Conservation (phyloP, 2,888 invertebrate genomes). For the Ectobius pallidus region DNA sequence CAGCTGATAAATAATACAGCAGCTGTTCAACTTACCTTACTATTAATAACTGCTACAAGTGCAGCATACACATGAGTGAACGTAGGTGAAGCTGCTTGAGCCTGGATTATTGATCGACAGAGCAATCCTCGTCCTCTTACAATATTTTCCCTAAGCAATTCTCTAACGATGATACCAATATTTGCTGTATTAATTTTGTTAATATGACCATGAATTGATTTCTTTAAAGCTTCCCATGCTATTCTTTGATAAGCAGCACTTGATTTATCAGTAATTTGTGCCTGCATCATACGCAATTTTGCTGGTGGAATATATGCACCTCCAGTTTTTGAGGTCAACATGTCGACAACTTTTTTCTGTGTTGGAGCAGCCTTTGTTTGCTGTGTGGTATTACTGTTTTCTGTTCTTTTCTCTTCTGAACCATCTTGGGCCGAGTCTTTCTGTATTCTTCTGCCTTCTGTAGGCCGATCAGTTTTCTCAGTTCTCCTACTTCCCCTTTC, state of each 20-base stretch:
- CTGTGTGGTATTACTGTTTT: not conserved
- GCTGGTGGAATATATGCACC: slow-evolving; percentile 99
- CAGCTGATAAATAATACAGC: no score
- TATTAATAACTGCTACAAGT: slow-evolving; percentile 93
- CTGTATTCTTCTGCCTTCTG: no score
- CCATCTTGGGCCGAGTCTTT: not conserved
- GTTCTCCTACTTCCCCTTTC: not conserved
- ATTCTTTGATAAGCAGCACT: slow-evolving; percentile 94
- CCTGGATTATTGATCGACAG: slow-evolving; percentile 92
- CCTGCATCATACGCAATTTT: slow-evolving; percentile 92
- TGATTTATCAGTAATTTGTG: slow-evolving; percentile 94
- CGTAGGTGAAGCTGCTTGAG: slow-evolving; percentile 95
- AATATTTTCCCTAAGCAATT: slow-evolving; percentile 93
- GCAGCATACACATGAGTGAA: slow-evolving; percentile 98
- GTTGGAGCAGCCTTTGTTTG: slow-evolving; percentile 28
- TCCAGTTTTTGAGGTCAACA: slow-evolving; percentile 83
- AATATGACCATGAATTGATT: slow-evolving; percentile 96
- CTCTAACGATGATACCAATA: slow-evolving; percentile 87
- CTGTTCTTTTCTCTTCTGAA: not conserved
- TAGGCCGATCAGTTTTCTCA: no score
- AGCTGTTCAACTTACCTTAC: no score
- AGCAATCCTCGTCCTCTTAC: slow-evolving; percentile 94
- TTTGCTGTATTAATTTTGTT: slow-evolving; percentile 98
- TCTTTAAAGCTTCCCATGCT: slow-evolving; percentile 98
- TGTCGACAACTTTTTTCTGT: slow-evolving; percentile 60